Evolutionary conservation across 2,113 vertebrate species (phyloP).

Genomic region (Zosterops pallidus): DNA sequence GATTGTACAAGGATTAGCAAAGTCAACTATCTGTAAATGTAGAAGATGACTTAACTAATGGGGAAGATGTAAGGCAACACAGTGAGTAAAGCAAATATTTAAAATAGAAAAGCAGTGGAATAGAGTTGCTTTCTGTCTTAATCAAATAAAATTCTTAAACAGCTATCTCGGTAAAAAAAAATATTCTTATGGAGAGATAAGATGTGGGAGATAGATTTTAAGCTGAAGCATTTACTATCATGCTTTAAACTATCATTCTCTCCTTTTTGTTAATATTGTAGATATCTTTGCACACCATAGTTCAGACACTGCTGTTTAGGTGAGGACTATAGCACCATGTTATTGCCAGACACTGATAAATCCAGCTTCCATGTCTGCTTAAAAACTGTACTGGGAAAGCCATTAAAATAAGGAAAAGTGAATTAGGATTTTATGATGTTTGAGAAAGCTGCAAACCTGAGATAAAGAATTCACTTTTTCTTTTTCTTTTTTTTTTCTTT

Average conservation of each 20-base stretch:
- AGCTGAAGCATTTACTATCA: not conserved
- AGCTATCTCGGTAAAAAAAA: not conserved
- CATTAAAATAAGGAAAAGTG: conserved; percentile 48
- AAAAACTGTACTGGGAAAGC: conserved; percentile 1
- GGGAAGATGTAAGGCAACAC: not conserved
- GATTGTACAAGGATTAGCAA: not conserved
- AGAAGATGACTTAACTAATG: not conserved
- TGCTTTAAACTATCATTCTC: not conserved
- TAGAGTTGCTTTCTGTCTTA: not conserved
- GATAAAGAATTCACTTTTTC: conserved; percentile 19
- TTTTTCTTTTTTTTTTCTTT: not conserved
- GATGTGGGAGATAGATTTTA: not conserved
- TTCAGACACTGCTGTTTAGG: not conserved
- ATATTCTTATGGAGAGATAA: not conserved
- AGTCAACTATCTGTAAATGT: not conserved
- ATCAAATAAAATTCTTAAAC: not conserved
- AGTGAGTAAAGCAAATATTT: not conserved
- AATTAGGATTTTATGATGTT: conserved; percentile 37
- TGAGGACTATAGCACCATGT: not conserved
- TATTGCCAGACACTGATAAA: not conserved
- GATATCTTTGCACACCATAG: not conserved
- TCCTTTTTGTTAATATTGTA: not conserved
- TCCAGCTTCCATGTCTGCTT: not conserved
- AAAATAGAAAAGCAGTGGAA: not conserved
- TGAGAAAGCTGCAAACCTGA: conserved; percentile 52